Percentiles rank a stretch among this genome's conserved stretches.
Evolutionary conservation across 2,888 invertebrate species (phyloP).

Genomic region (Rhyacophila evoluta): DNA sequence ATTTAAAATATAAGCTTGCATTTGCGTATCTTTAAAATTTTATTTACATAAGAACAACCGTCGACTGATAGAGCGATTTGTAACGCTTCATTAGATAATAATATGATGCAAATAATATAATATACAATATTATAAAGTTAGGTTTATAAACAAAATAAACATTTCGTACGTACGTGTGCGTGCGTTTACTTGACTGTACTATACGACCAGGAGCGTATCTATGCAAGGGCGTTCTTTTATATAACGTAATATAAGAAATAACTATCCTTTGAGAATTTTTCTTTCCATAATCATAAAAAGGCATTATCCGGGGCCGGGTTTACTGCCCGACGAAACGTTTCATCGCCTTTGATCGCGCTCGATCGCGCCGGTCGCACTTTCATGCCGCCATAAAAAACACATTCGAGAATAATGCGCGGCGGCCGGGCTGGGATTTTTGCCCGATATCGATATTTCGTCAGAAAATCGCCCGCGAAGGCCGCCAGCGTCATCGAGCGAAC

Average conservation of each 20-base stretch:
- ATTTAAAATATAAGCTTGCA: too few species aligned
- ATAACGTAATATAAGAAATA: neutral
- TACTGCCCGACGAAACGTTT: constrained; percentile 32
- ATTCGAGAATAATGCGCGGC: constrained; percentile 27
- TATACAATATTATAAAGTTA: too few species aligned
- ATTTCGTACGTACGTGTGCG: too few species aligned
- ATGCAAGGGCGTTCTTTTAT: neutral
- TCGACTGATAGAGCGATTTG: too few species aligned
- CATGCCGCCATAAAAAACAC: constrained; percentile 43
- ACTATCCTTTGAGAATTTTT: neutral
- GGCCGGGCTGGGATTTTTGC: neutral
- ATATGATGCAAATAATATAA: too few species aligned
- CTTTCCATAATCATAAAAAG: constrained; percentile 48
- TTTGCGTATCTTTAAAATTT: too few species aligned
- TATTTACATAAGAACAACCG: too few species aligned
- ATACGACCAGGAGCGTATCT: too few species aligned
- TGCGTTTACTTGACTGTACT: too few species aligned
- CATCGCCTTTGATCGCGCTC: constrained; percentile 7
- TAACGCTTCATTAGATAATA: too few species aligned
- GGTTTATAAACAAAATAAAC: too few species aligned
- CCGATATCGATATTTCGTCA: neutral
- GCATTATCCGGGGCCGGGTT: constrained; percentile 44
- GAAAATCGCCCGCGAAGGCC: neutral
- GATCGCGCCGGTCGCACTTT: constrained; percentile 29
- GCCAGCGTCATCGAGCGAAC: neutral